Conservation (phyloP, 2,888 invertebrate genomes). For the Agriopis marginaria region DNA sequence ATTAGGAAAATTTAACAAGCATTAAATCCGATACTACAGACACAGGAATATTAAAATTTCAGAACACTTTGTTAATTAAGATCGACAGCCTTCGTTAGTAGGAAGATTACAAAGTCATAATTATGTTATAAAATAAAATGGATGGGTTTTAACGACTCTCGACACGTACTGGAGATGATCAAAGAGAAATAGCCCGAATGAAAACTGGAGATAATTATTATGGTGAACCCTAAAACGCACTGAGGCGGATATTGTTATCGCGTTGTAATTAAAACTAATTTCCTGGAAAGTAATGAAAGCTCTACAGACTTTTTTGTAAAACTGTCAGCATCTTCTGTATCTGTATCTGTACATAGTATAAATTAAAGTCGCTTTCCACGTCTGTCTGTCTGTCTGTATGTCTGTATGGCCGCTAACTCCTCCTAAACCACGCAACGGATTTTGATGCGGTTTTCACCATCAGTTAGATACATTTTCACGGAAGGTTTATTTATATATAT, state of each 20-base stretch:
- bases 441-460: too few species aligned
- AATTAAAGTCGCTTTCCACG: too few species aligned
- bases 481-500: too few species aligned
- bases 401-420: too few species aligned
- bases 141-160: constrained; percentile 12
- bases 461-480: too few species aligned
- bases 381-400: too few species aligned
- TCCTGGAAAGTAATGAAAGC: constrained; percentile 12
- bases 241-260: constrained; percentile 16
- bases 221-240: constrained; percentile 22
- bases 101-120: constrained; percentile 10
- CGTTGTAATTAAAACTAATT: constrained; percentile 26
- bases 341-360: too few species aligned
- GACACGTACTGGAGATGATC: constrained; percentile 23
- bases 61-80: constrained; percentile 17
- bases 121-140: constrained; percentile 17
- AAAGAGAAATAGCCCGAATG: constrained; percentile 20
- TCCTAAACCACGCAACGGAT: too few species aligned
- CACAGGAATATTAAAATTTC: background rate
- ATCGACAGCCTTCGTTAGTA: constrained; percentile 3
- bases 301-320: background rate
- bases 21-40: constrained; percentile 4
- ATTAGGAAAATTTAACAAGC: background rate
- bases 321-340: too few species aligned
- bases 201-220: constrained; percentile 28